Conservation (phyloP, 2,797 vertebrate genomes). For the Mionectes olivaceus region DNA sequence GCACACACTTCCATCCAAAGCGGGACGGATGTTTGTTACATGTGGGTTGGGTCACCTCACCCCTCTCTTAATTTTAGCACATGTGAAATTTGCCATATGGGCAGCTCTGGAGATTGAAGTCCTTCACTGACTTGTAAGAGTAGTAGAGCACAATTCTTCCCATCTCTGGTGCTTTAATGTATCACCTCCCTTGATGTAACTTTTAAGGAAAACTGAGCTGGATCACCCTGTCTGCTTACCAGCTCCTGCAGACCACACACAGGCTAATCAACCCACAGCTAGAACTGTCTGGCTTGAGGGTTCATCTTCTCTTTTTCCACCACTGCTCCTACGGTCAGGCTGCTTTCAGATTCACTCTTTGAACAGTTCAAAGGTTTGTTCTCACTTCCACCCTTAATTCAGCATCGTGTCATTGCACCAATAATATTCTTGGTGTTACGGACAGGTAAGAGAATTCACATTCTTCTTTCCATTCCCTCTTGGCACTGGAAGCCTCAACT, state of each 20-base stretch:
- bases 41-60: conserved; percentile 19
- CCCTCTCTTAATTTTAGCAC: conserved; percentile 31
- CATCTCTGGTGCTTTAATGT: background rate
- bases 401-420: background rate
- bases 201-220: background rate
- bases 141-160: background rate
- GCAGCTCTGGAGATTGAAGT: conserved; percentile 5
- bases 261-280: background rate
- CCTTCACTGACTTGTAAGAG: background rate
- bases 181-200: background rate
- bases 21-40: background rate
- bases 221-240: background rate
- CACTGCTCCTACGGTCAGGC: background rate
- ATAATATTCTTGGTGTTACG: background rate
- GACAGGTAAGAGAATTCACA: background rate
- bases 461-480: background rate
- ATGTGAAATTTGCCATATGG: conserved; percentile 45
- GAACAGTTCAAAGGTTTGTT: background rate
- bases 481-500: background rate
- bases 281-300: background rate
- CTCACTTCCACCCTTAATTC: background rate
- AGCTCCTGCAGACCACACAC: background rate
- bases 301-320: background rate
- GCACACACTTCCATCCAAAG: background rate
- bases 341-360: background rate